These are phyloP conservation scores for Aphodius sticticus DNA, from an alignment of 2,888 invertebrate genomes.

Conservation along the genomic window DNA sequence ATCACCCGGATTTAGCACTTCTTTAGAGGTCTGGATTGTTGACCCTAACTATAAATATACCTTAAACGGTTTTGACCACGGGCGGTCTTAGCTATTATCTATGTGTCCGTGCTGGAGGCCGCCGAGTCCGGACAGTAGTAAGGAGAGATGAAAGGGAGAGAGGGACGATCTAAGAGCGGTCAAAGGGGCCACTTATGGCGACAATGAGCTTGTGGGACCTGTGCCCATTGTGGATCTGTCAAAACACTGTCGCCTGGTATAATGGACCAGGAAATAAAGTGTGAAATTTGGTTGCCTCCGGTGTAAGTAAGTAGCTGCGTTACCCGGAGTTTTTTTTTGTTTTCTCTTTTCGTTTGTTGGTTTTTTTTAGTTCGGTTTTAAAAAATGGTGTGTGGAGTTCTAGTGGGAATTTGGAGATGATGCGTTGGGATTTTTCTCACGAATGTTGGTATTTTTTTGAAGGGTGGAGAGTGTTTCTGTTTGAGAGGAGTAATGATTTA, in stretches of 20 bases:
- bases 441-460: background rate
- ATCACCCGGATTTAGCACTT: background rate
- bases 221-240: conserved; percentile 29
- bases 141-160: background rate
- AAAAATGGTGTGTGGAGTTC: background rate
- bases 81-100: background rate
- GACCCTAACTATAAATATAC: background rate
- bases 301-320: background rate
- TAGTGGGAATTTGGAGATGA: background rate
- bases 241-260: conserved; percentile 25
- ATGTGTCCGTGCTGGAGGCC: conserved; percentile 14
- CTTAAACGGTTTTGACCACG: background rate
- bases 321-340: background rate
- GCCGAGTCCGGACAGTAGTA: conserved; percentile 11
- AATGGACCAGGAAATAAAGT: background rate
- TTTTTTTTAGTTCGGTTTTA: background rate
- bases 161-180: conserved; percentile 9
- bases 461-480: background rate
- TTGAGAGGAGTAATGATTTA: background rate
- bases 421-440: background rate
- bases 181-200: conserved; percentile 32
- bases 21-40: background rate
- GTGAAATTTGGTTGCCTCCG: background rate
- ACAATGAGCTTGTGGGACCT: conserved; percentile 26
- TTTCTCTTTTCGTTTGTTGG: background rate